A percentile compares a stretch with the other conserved stretches of the same genome.
Evolutionary conservation across 2,888 invertebrate genomes (phyloP).

Genomic region (Latrodectus elegans): DNA sequence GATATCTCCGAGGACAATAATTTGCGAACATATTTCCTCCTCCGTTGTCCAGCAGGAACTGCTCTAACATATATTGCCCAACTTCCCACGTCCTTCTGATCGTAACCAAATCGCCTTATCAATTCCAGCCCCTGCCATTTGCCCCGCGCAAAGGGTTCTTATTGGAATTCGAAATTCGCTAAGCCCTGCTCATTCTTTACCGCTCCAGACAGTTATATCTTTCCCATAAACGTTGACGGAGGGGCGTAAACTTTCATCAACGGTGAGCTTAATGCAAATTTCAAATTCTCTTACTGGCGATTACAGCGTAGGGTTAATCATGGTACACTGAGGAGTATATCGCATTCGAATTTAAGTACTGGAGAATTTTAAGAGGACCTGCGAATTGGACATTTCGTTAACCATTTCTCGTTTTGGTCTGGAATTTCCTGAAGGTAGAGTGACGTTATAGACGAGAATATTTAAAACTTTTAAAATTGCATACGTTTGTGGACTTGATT

Average conservation of each 20-base stretch:
- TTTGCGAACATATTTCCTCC: too few species aligned
- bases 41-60: too few species aligned
- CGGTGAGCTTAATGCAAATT: slow-evolving; percentile 46
- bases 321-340: not conserved
- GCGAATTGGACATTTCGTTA: too few species aligned
- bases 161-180: slow-evolving; percentile 31
- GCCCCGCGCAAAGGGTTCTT: slow-evolving; percentile 21
- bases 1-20: too few species aligned
- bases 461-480: too few species aligned
- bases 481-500: too few species aligned
- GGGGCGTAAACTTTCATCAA: slow-evolving; percentile 27
- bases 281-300: slow-evolving; percentile 2
- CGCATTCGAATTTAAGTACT: not conserved
- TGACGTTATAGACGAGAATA: too few species aligned
- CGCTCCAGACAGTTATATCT: slow-evolving; percentile 6
- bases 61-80: too few species aligned
- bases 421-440: too few species aligned
- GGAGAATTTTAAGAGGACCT: too few species aligned
- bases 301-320: slow-evolving; percentile 4
- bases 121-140: slow-evolving; percentile 1
- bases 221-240: not conserved
- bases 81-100: not conserved
- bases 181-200: slow-evolving; percentile 18
- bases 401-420: too few species aligned
- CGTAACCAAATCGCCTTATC: slow-evolving; percentile 11